Evolutionary conservation across 1,140 invertebrate species (phyloP).

Genomic region (Phthorimaea operculella): DNA sequence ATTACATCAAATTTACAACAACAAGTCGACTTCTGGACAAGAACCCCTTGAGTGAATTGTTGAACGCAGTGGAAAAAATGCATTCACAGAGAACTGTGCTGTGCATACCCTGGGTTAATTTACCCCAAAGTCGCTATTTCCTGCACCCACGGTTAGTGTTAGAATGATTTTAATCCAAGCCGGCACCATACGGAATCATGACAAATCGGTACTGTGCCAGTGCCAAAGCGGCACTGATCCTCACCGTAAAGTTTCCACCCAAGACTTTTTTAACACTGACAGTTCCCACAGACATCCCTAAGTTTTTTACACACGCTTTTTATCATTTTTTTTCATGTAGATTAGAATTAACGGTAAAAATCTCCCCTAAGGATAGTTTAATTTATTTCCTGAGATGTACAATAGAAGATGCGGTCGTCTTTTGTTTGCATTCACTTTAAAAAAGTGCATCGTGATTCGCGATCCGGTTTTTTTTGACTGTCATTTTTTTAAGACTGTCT

Average conservation of each 20-base stretch:
- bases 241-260: slow-evolving; percentile 44
- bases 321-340: slow-evolving; percentile 54
- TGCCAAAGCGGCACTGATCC: too few species aligned
- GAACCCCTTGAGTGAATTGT: too few species aligned
- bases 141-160: too few species aligned
- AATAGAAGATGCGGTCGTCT: slow-evolving; percentile 57
- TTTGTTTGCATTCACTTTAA: slow-evolving; percentile 51
- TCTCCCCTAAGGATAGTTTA: slow-evolving; percentile 63
- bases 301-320: slow-evolving; percentile 53
- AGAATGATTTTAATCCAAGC: too few species aligned
- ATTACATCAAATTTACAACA: too few species aligned
- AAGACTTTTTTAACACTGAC: slow-evolving; percentile 36
- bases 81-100: too few species aligned
- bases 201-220: too few species aligned
- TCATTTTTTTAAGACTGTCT: not conserved
- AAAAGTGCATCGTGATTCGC: slow-evolving; percentile 21
- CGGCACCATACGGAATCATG: too few species aligned
- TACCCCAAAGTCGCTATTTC: too few species aligned
- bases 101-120: too few species aligned
- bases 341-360: slow-evolving; percentile 65
- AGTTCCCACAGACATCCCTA: slow-evolving; percentile 56
- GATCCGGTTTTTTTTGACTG: not conserved
- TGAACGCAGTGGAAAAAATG: too few species aligned
- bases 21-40: too few species aligned
- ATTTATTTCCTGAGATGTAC: slow-evolving; percentile 60